These are phyloP conservation scores for Sceloporus undulatus DNA, from an alignment of 2,113 vertebrate species.

Conservation along the genomic window DNA sequence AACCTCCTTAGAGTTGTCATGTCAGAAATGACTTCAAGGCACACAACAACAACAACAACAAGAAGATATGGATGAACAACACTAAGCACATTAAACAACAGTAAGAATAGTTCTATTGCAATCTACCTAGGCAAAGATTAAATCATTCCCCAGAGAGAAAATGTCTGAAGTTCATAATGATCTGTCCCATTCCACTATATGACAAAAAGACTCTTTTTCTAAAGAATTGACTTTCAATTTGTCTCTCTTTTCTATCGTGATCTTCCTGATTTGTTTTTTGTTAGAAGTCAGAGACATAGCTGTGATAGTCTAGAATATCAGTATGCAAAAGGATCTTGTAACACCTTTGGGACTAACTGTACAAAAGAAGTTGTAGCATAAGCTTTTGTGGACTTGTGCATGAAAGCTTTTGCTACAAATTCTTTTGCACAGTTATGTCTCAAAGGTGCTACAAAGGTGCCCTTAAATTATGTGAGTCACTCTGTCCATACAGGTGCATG, in stretches of 20 bases:
- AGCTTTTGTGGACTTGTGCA: no score
- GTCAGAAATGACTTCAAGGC: no score
- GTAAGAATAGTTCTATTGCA: neutral
- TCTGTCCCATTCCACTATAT: neutral
- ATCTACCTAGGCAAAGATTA: neutral
- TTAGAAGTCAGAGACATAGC: no score
- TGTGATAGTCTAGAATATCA: no score
- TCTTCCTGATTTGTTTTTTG: neutral
- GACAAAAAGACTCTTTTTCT: neutral
- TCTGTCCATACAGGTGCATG: neutral
- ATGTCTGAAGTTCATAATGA: neutral
- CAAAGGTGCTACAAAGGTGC: no score
- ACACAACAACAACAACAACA: neutral
- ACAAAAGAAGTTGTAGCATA: no score
- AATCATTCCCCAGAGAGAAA: neutral
- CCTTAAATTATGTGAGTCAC: neutral
- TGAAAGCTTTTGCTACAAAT: no score
- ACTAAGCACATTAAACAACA: neutral
- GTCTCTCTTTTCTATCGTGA: neutral
- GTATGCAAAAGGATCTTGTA: no score
- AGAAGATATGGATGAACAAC: no score
- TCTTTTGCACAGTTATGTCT: no score
- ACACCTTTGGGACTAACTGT: no score
- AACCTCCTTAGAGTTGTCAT: no score
- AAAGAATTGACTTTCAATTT: neutral